These are phyloP conservation scores for Engraulis encrasicolus DNA, from an alignment of 2,113 vertebrate genomes.

Conservation along the genomic window DNA sequence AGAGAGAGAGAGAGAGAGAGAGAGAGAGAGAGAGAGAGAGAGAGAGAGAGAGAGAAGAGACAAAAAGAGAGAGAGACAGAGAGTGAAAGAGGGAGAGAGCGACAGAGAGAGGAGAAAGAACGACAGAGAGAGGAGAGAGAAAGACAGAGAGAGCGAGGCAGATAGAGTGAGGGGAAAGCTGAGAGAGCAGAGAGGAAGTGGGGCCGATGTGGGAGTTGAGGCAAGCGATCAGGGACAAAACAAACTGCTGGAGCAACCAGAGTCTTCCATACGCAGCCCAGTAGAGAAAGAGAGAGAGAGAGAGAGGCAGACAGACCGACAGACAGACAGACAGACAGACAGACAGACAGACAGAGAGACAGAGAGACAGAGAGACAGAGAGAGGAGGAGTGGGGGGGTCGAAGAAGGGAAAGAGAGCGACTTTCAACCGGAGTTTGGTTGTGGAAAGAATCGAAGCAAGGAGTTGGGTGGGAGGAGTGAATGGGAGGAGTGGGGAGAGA, in stretches of 20 bases:
- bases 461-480: background rate
- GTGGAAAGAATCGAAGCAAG: background rate
- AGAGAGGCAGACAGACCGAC: too few species aligned
- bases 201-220: slow-evolving; percentile 57
- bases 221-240: slow-evolving; percentile 72
- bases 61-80: slow-evolving; percentile 1
- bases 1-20: slow-evolving; percentile 24
- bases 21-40: slow-evolving; percentile 32
- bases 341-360: too few species aligned
- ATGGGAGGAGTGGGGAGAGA: background rate
- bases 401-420: slow-evolving; percentile 19
- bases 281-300: background rate
- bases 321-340: too few species aligned
- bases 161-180: background rate
- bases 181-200: background rate
- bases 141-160: too few species aligned
- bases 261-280: background rate
- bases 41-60: background rate
- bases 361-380: too few species aligned
- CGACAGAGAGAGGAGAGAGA: slow-evolving; percentile 2
- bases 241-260: slow-evolving; percentile 34
- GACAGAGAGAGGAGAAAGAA: background rate
- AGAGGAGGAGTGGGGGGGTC: slow-evolving; percentile 24
- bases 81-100: too few species aligned
- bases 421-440: slow-evolving; percentile 1